These are phyloP conservation scores for Barypeithes pellucidus DNA, from an alignment of 2,888 invertebrate species.

Conservation along the genomic window DNA sequence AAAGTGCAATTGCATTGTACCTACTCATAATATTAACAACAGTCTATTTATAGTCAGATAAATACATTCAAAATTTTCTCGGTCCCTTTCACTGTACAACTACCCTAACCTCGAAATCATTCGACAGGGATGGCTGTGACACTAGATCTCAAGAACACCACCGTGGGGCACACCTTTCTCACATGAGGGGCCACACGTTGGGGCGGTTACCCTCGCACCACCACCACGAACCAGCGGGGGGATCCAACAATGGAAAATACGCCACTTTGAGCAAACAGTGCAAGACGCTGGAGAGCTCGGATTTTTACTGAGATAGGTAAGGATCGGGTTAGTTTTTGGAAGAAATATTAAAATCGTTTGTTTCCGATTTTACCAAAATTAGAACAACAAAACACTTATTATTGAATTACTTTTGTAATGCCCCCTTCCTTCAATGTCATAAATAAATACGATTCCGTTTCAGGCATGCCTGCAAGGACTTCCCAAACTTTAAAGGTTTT, in stretches of 20 bases:
- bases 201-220: slow-evolving; percentile 78
- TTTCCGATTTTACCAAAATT: too few species aligned
- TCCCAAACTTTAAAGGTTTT: slow-evolving; percentile 72
- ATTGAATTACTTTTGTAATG: too few species aligned
- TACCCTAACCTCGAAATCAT: slow-evolving; percentile 2
- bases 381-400: too few species aligned
- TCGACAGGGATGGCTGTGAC: slow-evolving; percentile 71
- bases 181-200: slow-evolving; percentile 77
- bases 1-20: too few species aligned
- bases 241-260: slow-evolving; percentile 90
- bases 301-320: slow-evolving; percentile 93
- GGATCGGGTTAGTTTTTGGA: too few species aligned
- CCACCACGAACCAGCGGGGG: slow-evolving; percentile 74
- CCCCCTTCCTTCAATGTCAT: too few species aligned
- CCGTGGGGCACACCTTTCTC: slow-evolving; percentile 68
- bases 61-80: slow-evolving; percentile 1
- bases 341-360: too few species aligned
- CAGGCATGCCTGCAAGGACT: slow-evolving; percentile 73
- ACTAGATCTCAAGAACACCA: slow-evolving; percentile 68
- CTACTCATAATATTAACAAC: too few species aligned
- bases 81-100: neutral
- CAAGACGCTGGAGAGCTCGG: slow-evolving; percentile 94
- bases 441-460: slow-evolving; percentile 35
- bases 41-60: neutral
- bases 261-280: slow-evolving; percentile 96